phyloP scores from a whole-genome alignment of 2,113 vertebrate genomes.

The Piprites chloris region DNA sequence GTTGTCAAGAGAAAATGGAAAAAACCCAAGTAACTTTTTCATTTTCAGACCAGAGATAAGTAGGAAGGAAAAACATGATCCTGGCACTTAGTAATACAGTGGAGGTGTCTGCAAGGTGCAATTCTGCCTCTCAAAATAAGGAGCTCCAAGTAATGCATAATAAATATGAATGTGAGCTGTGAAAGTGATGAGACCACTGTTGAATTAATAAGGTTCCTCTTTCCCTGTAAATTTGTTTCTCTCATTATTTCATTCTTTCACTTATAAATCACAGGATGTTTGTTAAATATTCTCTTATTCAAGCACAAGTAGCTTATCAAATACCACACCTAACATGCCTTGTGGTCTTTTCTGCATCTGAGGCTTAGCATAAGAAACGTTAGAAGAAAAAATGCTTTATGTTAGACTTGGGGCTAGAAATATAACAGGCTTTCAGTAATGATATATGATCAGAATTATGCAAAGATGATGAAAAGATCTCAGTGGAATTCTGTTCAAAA shows the following conservation, averaged over 20 bases:
- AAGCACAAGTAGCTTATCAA: not conserved
- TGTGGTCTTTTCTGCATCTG: not conserved
- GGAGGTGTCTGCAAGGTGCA: not conserved
- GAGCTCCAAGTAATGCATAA: not conserved
- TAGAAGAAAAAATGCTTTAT: not conserved
- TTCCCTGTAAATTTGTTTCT: not conserved
- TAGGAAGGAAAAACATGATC: not conserved
- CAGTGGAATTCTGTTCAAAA: not conserved
- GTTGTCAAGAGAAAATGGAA: not conserved
- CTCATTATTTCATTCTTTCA: not conserved
- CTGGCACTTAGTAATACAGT: not conserved
- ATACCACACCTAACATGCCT: not conserved
- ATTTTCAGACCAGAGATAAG: not conserved
- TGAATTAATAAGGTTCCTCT: not conserved
- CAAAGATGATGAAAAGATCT: not conserved
- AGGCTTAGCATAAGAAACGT: not conserved
- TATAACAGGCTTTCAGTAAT: not conserved
- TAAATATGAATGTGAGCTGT: not conserved
- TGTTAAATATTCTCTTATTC: not conserved
- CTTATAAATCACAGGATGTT: not conserved
- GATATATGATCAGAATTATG: not conserved
- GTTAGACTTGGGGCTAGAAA: not conserved
- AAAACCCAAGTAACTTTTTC: not conserved
- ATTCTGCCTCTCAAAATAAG: not conserved
- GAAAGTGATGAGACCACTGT: not conserved